Evolutionary conservation across 2,888 invertebrate species (phyloP).

Genomic region (Therioaphis trifolii): DNA sequence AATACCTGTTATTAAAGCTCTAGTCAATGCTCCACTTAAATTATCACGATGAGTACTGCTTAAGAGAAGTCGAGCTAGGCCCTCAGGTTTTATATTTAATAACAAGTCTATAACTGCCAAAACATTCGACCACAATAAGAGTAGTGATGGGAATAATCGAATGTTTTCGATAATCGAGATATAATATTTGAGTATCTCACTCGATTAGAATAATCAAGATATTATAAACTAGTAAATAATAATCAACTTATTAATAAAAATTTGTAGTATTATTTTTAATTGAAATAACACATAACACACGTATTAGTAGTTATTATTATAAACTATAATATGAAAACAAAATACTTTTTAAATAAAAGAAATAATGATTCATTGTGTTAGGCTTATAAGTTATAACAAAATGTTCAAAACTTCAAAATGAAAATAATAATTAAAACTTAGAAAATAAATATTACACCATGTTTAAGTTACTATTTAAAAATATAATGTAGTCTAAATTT

Average conservation of each 20-base stretch:
- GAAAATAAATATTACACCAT: slow-evolving; percentile 11
- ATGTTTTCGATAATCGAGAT: too few relatives aligned
- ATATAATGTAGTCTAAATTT: slow-evolving; percentile 13
- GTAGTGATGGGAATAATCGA: too few relatives aligned
- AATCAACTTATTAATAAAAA: neutral
- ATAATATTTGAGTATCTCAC: neutral
- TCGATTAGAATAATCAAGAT: neutral
- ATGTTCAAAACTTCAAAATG: neutral
- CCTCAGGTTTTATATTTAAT: too few relatives aligned
- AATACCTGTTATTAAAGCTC: too few relatives aligned
- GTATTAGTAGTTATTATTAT: slow-evolving; percentile 15
- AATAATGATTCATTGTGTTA: slow-evolving; percentile 1
- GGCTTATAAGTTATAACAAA: neutral
- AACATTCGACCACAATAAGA: too few relatives aligned
- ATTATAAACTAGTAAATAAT: slow-evolving; percentile 7
- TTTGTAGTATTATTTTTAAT: slow-evolving; percentile 8
- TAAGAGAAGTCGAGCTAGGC: too few relatives aligned
- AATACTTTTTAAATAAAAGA: slow-evolving; percentile 15
- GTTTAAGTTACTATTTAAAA: slow-evolving; percentile 4
- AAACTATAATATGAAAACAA: neutral
- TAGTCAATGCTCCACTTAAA: too few relatives aligned
- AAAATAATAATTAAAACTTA: slow-evolving; percentile 16
- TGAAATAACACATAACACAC: neutral
- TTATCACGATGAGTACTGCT: too few relatives aligned
- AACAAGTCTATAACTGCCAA: too few relatives aligned